These are phyloP conservation scores for Chirona hameri DNA, from an alignment of 2,888 invertebrate genomes.

Conservation along the genomic window DNA sequence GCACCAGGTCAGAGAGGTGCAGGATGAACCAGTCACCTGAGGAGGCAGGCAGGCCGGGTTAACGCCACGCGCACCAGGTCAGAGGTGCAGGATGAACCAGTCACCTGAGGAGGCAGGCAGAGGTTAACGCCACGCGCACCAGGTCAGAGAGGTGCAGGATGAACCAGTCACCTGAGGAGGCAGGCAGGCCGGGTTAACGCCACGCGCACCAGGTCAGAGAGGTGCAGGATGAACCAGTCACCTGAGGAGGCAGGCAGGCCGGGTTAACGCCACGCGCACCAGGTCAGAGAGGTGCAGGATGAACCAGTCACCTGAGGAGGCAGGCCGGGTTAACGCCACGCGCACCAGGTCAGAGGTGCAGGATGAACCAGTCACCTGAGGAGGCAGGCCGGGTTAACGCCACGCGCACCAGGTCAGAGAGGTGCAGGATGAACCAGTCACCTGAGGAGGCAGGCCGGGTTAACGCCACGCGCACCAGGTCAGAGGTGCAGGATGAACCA, in stretches of 20 bases:
- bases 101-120: background rate
- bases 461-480: background rate
- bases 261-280: conserved; percentile 99
- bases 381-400: too few species aligned
- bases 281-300: conserved; percentile 92
- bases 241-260: too few species aligned
- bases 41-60: conserved; percentile 34
- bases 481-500: background rate
- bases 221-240: background rate
- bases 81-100: background rate
- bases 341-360: background rate
- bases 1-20: conserved; percentile 92
- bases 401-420: conserved; percentile 97
- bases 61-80: background rate
- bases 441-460: conserved; percentile 49
- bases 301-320: conserved; percentile 67
- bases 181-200: too few species aligned
- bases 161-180: conserved; percentile 67
- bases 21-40: conserved; percentile 79
- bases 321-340: too few species aligned
- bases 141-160: conserved; percentile 92
- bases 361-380: background rate
- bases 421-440: conserved; percentile 84
- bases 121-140: conserved; percentile 99
- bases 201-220: background rate